Evolutionary conservation across 2,888 invertebrate genomes (phyloP).

Genomic region (Erebia palarica): DNA sequence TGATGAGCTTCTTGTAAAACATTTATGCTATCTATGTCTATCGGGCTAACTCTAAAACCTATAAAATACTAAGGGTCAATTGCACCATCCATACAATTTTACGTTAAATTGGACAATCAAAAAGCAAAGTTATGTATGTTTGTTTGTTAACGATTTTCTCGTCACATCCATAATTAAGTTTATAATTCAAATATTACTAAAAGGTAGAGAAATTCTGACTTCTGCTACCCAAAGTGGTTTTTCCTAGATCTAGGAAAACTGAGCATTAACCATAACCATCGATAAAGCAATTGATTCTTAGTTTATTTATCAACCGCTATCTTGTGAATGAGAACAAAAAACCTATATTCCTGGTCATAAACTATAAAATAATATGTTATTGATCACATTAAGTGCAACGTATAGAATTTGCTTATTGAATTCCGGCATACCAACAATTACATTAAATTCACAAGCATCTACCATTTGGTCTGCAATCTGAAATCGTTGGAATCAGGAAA

Average conservation of each 20-base stretch:
- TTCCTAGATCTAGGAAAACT: too few relatives aligned
- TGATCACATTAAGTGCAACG: slow-evolving; percentile 26
- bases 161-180: too few relatives aligned
- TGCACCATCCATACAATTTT: background rate
- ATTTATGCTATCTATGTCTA: background rate
- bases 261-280: too few relatives aligned
- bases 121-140: too few relatives aligned
- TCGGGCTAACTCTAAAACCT: background rate
- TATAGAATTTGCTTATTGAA: slow-evolving; percentile 30
- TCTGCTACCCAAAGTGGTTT: too few relatives aligned
- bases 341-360: slow-evolving; percentile 23
- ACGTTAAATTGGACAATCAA: too few relatives aligned
- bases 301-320: background rate
- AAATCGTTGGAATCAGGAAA: slow-evolving; percentile 38
- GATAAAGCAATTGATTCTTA: background rate
- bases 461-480: slow-evolving; percentile 22
- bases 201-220: too few relatives aligned
- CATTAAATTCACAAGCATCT: slow-evolving; percentile 2
- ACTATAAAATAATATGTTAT: slow-evolving; percentile 31
- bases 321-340: slow-evolving; percentile 25
- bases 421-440: slow-evolving; percentile 31
- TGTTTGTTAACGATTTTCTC: too few relatives aligned
- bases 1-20: background rate
- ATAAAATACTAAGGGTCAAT: background rate
- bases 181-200: too few relatives aligned